These are phyloP conservation scores for Prionailurus viverrinus DNA, from an alignment of 2,113 vertebrate species.

Conservation along the genomic window DNA sequence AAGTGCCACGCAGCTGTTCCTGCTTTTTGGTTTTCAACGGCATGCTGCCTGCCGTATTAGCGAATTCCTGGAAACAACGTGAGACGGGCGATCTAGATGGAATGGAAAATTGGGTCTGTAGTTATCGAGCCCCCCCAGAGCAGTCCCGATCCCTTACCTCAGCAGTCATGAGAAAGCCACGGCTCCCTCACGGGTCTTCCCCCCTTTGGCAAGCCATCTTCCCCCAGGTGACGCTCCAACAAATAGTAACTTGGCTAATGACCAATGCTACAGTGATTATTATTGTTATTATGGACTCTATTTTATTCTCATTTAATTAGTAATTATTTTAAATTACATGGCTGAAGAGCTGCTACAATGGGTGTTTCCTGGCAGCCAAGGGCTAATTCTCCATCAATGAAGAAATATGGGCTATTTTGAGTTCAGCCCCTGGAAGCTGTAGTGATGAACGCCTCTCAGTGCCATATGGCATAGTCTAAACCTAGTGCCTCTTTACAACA, in stretches of 20 bases:
- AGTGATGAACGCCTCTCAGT: neutral
- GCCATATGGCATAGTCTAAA: constrained; percentile 3
- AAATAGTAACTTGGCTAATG: constrained; percentile 68
- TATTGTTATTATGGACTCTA: constrained; percentile 69
- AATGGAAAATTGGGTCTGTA: constrained; percentile 65
- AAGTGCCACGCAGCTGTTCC: constrained; percentile 55
- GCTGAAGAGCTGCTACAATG: constrained; percentile 76
- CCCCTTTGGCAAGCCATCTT: constrained; percentile 31
- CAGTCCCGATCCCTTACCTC: neutral
- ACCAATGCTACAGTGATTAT: constrained; percentile 66
- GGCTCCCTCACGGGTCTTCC: neutral
- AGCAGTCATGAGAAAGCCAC: neutral
- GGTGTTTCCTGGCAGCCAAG: constrained; percentile 67
- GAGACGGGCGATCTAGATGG: constrained; percentile 16
- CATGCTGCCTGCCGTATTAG: constrained; percentile 61
- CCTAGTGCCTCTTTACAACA: constrained; percentile 34
- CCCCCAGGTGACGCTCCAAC: constrained; percentile 46
- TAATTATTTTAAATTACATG: constrained; percentile 84
- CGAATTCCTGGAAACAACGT: constrained; percentile 63
- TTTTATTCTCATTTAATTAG: constrained; percentile 81
- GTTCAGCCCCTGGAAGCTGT: neutral
- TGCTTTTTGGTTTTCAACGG: constrained; percentile 42
- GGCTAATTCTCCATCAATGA: constrained; percentile 63
- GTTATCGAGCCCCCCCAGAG: constrained; percentile 58
- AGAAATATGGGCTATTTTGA: constrained; percentile 71